Evolutionary conservation across 2,888 invertebrate genomes (phyloP).

Genomic region (Sesia bembeciformis): DNA sequence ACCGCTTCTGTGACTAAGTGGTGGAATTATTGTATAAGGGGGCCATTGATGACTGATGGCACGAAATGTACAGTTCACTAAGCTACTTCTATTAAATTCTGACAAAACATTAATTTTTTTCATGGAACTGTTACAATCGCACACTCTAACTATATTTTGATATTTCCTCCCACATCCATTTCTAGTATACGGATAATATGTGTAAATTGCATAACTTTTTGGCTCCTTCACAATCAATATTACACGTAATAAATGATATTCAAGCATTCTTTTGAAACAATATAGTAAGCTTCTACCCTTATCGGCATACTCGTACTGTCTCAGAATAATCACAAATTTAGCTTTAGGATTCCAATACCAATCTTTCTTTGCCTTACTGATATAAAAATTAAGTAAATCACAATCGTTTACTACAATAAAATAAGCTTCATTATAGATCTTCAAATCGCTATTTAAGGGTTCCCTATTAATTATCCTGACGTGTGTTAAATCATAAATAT

Average conservation of each 20-base stretch:
- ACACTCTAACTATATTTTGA: conserved; percentile 5
- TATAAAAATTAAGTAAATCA: neutral
- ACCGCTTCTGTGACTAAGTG: neutral
- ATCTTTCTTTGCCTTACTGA: neutral
- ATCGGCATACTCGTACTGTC: neutral
- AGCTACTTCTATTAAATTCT: neutral
- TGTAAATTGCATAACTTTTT: conserved; percentile 1
- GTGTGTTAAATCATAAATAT: neutral
- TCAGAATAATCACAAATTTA: neutral
- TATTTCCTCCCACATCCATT: conserved; percentile 9
- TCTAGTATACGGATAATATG: conserved; percentile 8
- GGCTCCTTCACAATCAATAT: neutral
- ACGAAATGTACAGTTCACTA: conserved; percentile 6
- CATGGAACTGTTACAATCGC: conserved; percentile 4
- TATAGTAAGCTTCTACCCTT: neutral
- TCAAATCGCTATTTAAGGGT: neutral
- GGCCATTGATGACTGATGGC: conserved; percentile 4
- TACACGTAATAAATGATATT: neutral
- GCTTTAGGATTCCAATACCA: conserved; percentile 2
- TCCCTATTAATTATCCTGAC: neutral
- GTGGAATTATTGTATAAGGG: conserved; percentile 3
- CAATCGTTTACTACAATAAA: neutral
- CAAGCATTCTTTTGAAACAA: neutral
- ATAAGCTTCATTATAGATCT: neutral
- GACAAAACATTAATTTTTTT: neutral